Percentiles rank a stretch among this genome's conserved stretches.
Evolutionary conservation across 2,113 vertebrate species (phyloP).

Genomic region (Numenius arquata): DNA sequence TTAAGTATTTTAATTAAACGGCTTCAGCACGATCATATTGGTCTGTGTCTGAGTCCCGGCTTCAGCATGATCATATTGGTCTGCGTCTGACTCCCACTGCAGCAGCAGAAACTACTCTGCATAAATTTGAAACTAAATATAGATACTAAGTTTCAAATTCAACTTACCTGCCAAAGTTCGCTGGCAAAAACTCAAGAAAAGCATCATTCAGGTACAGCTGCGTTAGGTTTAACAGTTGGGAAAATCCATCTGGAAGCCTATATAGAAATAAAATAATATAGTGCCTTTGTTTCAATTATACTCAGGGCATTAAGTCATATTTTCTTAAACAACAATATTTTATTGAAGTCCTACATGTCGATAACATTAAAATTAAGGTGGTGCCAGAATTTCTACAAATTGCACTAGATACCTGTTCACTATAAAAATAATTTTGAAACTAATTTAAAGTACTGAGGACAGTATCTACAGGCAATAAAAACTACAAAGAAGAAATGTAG

Average conservation of each 20-base stretch:
- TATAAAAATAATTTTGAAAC: not conserved
- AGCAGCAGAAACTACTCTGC: not conserved
- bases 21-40: no score
- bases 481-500: not conserved
- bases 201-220: slow-evolving; percentile 98
- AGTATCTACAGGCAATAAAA: not conserved
- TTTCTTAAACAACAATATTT: not conserved
- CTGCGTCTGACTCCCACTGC: no score
- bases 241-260: slow-evolving; percentile 98
- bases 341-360: not conserved
- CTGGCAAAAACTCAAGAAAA: slow-evolving; percentile 96
- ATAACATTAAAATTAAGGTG: not conserved
- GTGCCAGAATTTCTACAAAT: not conserved
- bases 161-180: slow-evolving; percentile 95
- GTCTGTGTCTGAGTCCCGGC: no score
- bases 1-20: no score
- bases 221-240: slow-evolving; percentile 93
- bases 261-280: not conserved
- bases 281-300: not conserved
- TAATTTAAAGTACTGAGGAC: not conserved
- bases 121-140: not conserved
- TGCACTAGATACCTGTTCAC: not conserved
- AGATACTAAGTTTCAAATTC: not conserved
- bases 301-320: not conserved
- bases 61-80: no score